A percentile compares a stretch with the other conserved stretches of the same genome.
These are phyloP conservation scores for Holcopasites calliopsidis DNA, from an alignment of 1,140 invertebrate species.

Conservation along the genomic window DNA sequence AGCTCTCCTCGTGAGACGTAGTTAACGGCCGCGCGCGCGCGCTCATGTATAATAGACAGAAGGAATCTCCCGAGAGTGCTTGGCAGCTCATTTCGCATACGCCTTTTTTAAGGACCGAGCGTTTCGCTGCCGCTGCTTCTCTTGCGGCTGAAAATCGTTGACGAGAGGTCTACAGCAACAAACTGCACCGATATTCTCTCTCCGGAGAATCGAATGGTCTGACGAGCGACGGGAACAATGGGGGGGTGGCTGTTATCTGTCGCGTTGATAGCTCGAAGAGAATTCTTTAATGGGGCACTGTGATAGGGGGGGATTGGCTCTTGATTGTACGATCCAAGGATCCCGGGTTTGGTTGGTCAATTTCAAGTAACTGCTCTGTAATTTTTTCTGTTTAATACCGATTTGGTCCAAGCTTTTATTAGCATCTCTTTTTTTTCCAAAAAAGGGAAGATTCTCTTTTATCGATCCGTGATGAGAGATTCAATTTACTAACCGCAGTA, in stretches of 20 bases:
- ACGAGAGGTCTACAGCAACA: constrained; percentile 16
- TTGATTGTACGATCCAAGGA: neutral
- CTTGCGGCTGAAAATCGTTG: neutral
- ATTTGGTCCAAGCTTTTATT: too few relatives aligned
- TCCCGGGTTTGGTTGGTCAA: neutral
- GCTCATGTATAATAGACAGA: constrained; percentile 72
- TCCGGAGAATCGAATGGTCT: neutral
- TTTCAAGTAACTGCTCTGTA: neutral
- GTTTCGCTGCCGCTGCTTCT: neutral
- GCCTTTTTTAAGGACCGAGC: constrained; percentile 59
- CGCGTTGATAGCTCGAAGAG: neutral
- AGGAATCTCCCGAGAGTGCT: constrained; percentile 70
- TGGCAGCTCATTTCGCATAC: constrained; percentile 75
- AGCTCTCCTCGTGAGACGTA: constrained; percentile 71
- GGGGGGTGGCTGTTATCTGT: neutral
- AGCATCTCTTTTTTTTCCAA: too few relatives aligned
- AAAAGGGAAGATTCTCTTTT: too few relatives aligned
- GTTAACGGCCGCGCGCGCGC: constrained; percentile 65
- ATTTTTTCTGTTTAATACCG: too few relatives aligned
- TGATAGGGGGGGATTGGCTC: neutral
- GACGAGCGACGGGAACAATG: neutral
- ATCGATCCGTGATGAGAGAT: too few relatives aligned
- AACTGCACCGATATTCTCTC: neutral
- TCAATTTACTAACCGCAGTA: too few relatives aligned
- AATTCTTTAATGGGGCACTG: neutral